phyloP scores from a whole-genome alignment of 2,888 invertebrate species.

The Strigamia crassipes region DNA sequence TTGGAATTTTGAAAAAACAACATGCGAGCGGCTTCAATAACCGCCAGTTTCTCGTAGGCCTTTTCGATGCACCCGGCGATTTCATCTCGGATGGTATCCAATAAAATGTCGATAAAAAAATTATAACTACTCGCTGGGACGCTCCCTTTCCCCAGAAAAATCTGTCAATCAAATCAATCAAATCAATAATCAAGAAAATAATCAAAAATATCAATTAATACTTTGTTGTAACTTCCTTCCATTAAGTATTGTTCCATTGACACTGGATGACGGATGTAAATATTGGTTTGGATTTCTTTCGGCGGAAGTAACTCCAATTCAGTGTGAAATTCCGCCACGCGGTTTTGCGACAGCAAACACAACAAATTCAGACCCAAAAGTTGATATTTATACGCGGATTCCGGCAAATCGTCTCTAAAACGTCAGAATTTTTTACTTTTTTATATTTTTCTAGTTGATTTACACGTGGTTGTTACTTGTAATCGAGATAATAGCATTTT shows the following conservation, averaged over 20 bases:
- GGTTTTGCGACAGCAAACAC: constrained; percentile 90
- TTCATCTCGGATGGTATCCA: constrained; percentile 91
- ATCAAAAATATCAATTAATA: constrained; percentile 55
- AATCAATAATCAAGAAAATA: too few relatives aligned
- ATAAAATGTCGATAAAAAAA: constrained; percentile 92
- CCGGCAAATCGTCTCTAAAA: constrained; percentile 77
- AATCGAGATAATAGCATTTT: constrained; percentile 96
- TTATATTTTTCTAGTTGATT: background rate
- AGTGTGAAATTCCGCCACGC: constrained; percentile 98
- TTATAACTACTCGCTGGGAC: constrained; percentile 95
- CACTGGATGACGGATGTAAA: constrained; percentile 91
- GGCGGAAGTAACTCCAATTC: constrained; percentile 88
- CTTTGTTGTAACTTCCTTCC: constrained; percentile 99
- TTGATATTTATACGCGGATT: constrained; percentile 92
- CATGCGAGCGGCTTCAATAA: constrained; percentile 85
- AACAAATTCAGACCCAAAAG: constrained; percentile 91
- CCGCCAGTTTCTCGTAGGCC: constrained; percentile 87
- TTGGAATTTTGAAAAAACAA: constrained; percentile 79
- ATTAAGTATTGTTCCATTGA: constrained; percentile 97
- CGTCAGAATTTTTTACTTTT: background rate
- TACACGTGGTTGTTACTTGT: constrained; percentile 65
- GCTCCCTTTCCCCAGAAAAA: constrained; percentile 89
- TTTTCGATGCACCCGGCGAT: constrained; percentile 96
- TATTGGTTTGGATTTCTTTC: constrained; percentile 87
- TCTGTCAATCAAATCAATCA: constrained; percentile 59